Evolutionary conservation across 1,140 invertebrate species (phyloP).

Genomic region (Stratiolaelaps scimitus): DNA sequence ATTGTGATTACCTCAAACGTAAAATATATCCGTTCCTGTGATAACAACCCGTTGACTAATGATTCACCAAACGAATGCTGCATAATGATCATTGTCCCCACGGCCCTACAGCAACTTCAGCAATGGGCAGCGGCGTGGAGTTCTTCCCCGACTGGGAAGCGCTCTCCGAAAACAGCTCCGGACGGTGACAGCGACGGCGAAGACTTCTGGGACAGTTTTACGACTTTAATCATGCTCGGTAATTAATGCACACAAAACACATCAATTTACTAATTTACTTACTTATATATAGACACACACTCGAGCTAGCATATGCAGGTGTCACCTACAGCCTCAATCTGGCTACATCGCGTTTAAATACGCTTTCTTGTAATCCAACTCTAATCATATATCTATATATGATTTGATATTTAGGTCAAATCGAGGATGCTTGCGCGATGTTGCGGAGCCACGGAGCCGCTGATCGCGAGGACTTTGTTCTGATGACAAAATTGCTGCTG

Average conservation of each 20-base stretch:
- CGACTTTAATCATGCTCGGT: conserved; percentile 1
- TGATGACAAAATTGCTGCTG: conserved; percentile 12
- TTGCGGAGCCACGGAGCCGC: background rate
- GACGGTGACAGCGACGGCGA: background rate
- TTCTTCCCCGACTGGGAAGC: conserved; percentile 5
- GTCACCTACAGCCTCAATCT: too few species aligned
- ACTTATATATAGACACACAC: too few species aligned
- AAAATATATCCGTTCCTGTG: too few species aligned
- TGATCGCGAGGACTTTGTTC: background rate
- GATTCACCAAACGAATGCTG: too few species aligned
- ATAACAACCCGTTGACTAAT: too few species aligned
- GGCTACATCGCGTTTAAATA: too few species aligned
- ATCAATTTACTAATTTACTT: too few species aligned
- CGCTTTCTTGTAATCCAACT: too few species aligned
- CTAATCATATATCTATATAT: too few species aligned
- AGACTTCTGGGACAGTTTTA: conserved; percentile 17
- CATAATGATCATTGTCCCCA: background rate
- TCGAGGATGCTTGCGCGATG: conserved; percentile 19
- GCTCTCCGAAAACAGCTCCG: background rate
- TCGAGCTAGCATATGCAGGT: too few species aligned
- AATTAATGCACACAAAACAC: background rate
- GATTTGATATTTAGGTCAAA: background rate
- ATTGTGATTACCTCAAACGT: background rate
- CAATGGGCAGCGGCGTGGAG: conserved; percentile 5
- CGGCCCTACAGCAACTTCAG: background rate